Conservation (phyloP, 2,113 vertebrate genomes). For the Bujurquina vittata region DNA sequence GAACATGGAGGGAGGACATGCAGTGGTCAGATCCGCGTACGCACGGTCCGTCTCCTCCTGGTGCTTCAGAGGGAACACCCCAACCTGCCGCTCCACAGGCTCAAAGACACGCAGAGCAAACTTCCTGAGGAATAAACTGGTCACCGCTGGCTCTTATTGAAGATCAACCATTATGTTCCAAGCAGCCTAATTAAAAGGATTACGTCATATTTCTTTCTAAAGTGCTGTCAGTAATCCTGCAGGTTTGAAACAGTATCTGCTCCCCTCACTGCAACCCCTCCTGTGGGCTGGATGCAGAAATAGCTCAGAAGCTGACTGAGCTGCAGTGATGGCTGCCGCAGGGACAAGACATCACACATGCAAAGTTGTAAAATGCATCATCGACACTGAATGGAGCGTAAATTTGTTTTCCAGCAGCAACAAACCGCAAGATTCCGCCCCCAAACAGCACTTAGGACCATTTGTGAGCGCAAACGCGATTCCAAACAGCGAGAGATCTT, state of each 20-base stretch:
- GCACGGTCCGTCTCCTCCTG: neutral
- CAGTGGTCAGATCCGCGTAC: neutral
- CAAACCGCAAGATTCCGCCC: neutral
- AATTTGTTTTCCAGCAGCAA: neutral
- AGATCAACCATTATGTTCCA: neutral
- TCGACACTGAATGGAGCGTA: neutral
- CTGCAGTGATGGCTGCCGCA: conserved; percentile 55
- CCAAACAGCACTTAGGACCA: neutral
- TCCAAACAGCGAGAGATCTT: conserved; percentile 3
- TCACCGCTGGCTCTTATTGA: neutral
- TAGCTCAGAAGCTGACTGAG: conserved; percentile 25
- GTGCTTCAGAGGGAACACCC: conserved; percentile 1
- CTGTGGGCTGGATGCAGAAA: conserved; percentile 20
- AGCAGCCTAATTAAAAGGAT: neutral
- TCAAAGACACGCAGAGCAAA: neutral
- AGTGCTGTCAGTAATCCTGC: neutral
- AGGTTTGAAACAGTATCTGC: neutral
- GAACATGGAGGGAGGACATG: too few species aligned
- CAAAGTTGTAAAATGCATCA: conserved; percentile 29
- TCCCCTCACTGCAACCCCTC: conserved; percentile 11
- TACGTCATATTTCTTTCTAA: neutral
- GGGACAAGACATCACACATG: conserved; percentile 8
- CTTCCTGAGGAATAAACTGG: neutral
- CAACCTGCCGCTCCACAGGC: neutral
- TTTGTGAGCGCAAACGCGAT: neutral